Conservation (phyloP, 1,140 invertebrate species). For the Rhynchophorus ferrugineus region DNA sequence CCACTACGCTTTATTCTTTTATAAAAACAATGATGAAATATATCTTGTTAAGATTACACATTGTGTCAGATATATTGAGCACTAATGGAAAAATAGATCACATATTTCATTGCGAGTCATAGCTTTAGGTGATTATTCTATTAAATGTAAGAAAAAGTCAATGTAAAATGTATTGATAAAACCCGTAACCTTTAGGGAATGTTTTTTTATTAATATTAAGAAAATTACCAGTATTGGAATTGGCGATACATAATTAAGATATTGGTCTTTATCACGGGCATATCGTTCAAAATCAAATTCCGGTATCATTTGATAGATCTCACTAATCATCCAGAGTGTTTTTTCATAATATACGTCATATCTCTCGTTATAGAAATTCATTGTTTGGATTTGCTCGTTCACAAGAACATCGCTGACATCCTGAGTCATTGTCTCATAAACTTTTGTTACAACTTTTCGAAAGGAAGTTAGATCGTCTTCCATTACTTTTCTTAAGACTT, state of each 20-base stretch:
- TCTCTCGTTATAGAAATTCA: slow-evolving; percentile 29
- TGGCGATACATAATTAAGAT: slow-evolving; percentile 28
- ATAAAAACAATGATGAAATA: too few species aligned
- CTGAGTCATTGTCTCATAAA: slow-evolving; percentile 39
- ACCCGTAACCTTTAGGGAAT: too few species aligned
- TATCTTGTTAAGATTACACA: too few species aligned
- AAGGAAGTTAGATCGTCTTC: slow-evolving; percentile 31
- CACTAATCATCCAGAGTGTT: slow-evolving; percentile 32
- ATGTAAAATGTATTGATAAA: too few species aligned
- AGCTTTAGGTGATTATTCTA: too few species aligned
- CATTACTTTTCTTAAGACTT: slow-evolving; percentile 27
- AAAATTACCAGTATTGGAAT: slow-evolving; percentile 23
- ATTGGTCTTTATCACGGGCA: slow-evolving; percentile 23
- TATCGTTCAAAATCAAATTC: slow-evolving; percentile 36
- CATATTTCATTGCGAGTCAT: too few species aligned
- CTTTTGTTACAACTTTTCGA: slow-evolving; percentile 30
- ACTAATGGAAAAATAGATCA: too few species aligned
- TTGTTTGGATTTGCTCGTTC: slow-evolving; percentile 37
- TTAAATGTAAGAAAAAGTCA: too few species aligned
- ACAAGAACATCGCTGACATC: slow-evolving; percentile 38
- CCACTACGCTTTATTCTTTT: too few species aligned
- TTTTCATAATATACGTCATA: slow-evolving; percentile 26
- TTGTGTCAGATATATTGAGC: too few species aligned
- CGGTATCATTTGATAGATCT: slow-evolving; percentile 30
- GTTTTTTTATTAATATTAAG: too few species aligned